A percentile compares a stretch with the other conserved stretches of the same genome.
These are phyloP conservation scores for Heteromormyrus szaboi DNA, from an alignment of 2,797 vertebrate species.

Conservation along the genomic window DNA sequence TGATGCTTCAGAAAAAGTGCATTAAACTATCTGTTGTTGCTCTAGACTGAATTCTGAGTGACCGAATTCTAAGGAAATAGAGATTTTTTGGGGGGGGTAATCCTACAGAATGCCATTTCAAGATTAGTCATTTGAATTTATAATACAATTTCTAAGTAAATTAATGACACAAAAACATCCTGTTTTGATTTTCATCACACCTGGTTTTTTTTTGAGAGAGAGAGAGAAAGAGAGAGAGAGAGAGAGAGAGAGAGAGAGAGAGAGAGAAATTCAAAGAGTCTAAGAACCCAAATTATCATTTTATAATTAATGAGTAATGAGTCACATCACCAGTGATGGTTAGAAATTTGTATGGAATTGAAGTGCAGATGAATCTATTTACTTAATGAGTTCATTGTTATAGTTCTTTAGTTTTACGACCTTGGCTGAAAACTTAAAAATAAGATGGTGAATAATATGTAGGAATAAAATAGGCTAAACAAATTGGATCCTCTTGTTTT, in stretches of 20 bases:
- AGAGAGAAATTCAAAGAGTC: not conserved
- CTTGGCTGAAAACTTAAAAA: not conserved
- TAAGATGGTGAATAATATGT: not conserved
- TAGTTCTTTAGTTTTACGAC: not conserved
- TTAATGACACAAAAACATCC: not conserved
- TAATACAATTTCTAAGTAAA: not conserved
- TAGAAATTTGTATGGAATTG: conserved; percentile 8
- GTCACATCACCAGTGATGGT: not conserved
- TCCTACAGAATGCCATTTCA: not conserved
- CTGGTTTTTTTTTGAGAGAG: not conserved
- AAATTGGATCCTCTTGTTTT: not conserved
- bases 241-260: too few species aligned
- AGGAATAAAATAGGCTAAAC: not conserved
- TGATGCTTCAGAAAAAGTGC: not conserved
- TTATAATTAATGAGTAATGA: conserved; percentile 11
- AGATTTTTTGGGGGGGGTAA: not conserved
- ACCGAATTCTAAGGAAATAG: not conserved
- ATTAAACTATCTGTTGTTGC: not conserved
- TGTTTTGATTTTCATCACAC: not conserved
- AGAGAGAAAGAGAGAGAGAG: not conserved
- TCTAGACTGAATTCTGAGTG: not conserved
- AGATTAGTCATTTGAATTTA: not conserved
- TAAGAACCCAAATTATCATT: not conserved
- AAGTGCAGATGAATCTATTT: not conserved
- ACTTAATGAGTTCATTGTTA: not conserved